phyloP scores from a whole-genome alignment of 2,888 invertebrate species.

The Euphydryas editha region DNA sequence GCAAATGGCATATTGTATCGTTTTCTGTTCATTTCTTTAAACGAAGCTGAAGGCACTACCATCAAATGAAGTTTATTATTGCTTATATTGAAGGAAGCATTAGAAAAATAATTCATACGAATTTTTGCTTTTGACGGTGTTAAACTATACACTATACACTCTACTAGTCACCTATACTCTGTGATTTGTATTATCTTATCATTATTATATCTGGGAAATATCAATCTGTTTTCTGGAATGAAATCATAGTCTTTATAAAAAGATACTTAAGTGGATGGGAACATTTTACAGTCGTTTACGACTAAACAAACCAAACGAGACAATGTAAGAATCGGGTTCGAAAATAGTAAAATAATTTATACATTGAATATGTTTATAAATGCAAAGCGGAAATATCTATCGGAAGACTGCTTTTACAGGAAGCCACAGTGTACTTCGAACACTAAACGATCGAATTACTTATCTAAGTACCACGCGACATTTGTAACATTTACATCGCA shows the following conservation, averaged over 20 bases:
- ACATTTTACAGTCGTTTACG: slow-evolving; percentile 41
- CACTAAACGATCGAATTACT: slow-evolving; percentile 73
- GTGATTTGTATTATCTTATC: slow-evolving; percentile 49
- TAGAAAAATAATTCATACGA: slow-evolving; percentile 75
- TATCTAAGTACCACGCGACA: slow-evolving; percentile 75
- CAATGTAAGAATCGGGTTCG: slow-evolving; percentile 26
- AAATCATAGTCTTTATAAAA: slow-evolving; percentile 45
- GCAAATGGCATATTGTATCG: slow-evolving; percentile 72
- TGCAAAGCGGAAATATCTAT: slow-evolving; percentile 80
- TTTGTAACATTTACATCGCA: slow-evolving; percentile 71
- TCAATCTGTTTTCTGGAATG: slow-evolving; percentile 64
- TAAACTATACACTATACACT: slow-evolving; percentile 54
- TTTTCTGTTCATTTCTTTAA: slow-evolving; percentile 64
- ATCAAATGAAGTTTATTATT: slow-evolving; percentile 79
- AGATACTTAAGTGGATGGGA: slow-evolving; percentile 44
- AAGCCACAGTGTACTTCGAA: slow-evolving; percentile 79
- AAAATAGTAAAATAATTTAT: slow-evolving; percentile 38
- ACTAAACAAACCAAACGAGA: slow-evolving; percentile 39
- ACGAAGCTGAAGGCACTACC: slow-evolving; percentile 83
- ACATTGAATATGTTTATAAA: slow-evolving; percentile 66
- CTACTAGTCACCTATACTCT: slow-evolving; percentile 54
- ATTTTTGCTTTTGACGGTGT: slow-evolving; percentile 67
- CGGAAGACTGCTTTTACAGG: slow-evolving; percentile 83
- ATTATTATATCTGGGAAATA: slow-evolving; percentile 59
- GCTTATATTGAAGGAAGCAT: slow-evolving; percentile 77